A percentile compares a stretch with the other conserved stretches of the same genome.
These are phyloP conservation scores for Osmerus mordax DNA, from an alignment of 2,113 vertebrate genomes.

Conservation along the genomic window DNA sequence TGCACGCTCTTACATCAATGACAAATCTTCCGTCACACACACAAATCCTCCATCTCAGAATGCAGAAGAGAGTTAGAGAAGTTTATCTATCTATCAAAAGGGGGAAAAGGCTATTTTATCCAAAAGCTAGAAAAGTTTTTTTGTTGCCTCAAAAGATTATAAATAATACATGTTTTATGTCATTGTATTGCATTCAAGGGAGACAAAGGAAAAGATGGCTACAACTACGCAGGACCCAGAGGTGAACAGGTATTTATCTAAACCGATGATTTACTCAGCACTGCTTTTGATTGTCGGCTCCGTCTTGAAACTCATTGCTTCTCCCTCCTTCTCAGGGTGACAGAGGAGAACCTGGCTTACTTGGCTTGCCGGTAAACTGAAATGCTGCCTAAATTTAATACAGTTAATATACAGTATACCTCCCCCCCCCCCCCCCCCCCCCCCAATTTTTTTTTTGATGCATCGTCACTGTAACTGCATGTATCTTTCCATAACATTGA, in stretches of 20 bases:
- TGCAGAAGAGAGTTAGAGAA: not conserved
- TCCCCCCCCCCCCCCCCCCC: too few relatives aligned
- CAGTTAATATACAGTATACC: too few relatives aligned
- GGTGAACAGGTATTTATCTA: constrained; percentile 32
- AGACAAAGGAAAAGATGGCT: constrained; percentile 38
- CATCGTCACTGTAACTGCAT: not conserved
- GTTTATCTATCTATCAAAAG: not conserved
- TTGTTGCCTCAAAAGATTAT: not conserved
- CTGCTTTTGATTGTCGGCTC: too few relatives aligned
- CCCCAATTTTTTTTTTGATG: too few relatives aligned
- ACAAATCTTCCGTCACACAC: not conserved
- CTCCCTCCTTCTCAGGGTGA: constrained; percentile 17
- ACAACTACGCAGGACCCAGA: constrained; percentile 36
- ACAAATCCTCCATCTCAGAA: not conserved
- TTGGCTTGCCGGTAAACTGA: constrained; percentile 30
- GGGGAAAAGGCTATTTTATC: too few relatives aligned
- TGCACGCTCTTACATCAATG: not conserved
- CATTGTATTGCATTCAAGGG: constrained; percentile 23
- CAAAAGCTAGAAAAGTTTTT: not conserved
- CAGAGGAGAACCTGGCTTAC: constrained; percentile 32
- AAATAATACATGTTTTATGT: too few relatives aligned
- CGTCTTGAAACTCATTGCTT: not conserved
- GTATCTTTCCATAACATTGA: not conserved
- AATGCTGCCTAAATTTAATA: too few relatives aligned
- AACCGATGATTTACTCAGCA: too few relatives aligned